Percentiles rank a stretch among this genome's conserved stretches.
Conservation (phyloP, 2,888 invertebrate species). For the Caenorhabditis sp. region DNA sequence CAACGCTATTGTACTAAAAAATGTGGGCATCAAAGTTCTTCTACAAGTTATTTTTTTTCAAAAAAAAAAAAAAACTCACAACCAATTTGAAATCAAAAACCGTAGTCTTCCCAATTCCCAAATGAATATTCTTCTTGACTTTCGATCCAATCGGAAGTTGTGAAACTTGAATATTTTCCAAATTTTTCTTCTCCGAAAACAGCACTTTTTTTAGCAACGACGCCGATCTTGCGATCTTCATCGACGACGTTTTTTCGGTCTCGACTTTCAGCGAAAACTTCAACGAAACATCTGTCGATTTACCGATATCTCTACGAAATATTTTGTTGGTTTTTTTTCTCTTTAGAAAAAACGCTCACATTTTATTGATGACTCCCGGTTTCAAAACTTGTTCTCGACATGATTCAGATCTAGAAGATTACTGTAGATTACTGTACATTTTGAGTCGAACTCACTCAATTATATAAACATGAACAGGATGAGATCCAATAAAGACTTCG, state of each 20-base stretch:
- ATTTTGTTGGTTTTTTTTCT: background rate
- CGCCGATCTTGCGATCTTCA: slow-evolving; percentile 7
- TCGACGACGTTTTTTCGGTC: background rate
- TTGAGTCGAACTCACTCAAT: slow-evolving; percentile 24
- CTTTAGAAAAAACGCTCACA: slow-evolving; percentile 10
- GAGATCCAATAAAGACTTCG: slow-evolving; percentile 15
- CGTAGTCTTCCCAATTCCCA: slow-evolving; percentile 18
- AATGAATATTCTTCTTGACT: slow-evolving; percentile 19
- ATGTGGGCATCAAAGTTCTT: no score
- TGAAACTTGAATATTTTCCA: slow-evolving; percentile 21
- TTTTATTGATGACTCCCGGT: slow-evolving; percentile 9
- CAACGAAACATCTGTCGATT: slow-evolving; percentile 8
- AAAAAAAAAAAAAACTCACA: no score
- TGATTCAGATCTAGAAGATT: slow-evolving; percentile 15
- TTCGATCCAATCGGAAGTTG: slow-evolving; percentile 16
- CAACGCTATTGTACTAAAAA: no score
- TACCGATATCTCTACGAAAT: slow-evolving; percentile 11
- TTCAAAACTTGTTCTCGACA: slow-evolving; percentile 17
- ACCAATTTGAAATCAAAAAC: slow-evolving; percentile 34
- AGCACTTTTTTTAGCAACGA: slow-evolving; percentile 24
- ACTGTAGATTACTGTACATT: background rate
- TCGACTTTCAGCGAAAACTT: slow-evolving; percentile 10
- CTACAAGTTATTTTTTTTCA: no score
- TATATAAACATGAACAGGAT: slow-evolving; percentile 19
- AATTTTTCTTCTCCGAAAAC: slow-evolving; percentile 26